Evolutionary conservation across 1,140 invertebrate species (phyloP), one percentile per base, ranked within the genome.

Genomic region (Drosophila arawakana): DNA sequence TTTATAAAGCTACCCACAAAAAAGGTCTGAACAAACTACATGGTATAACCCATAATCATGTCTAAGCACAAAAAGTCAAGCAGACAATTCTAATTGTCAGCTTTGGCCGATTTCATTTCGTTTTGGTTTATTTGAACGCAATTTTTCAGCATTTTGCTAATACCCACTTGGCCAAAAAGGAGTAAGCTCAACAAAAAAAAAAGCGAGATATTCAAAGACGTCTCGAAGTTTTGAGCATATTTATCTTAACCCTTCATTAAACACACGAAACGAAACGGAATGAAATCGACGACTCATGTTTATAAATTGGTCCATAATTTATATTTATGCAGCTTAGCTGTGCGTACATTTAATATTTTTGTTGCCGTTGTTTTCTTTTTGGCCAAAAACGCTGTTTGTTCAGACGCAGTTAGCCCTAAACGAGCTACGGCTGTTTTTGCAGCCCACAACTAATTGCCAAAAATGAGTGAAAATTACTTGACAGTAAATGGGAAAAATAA

Each of bases 301-400:
- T 91, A 91, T 91, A 91, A 90, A 91, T 91, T 91, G 88, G 88
- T 91, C 88, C 81, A 88, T 91, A 91, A 91, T 91, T 91, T 91
- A 46, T 91, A 91, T 91, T 91, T 91, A 70, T 84, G 77, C 82
- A 91, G 88, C 88, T 84, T 78, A 59, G 49, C 39, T 54, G 21
- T 34, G 54, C 35, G 49, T 52, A 46, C 35, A 43, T 75, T 43
- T 75, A 35, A 46, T 69, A 43, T 57, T 44, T 15, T 25, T 69
- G 41, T 73, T 73, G n/a, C 50, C 35, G 15, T 63, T 75, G 49
- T 63, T 73, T 52, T 50, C 6, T 9, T 54, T 44, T 52, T 25
- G 21, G 47, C 61, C 35, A 43, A 52, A 21, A 34, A 6, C 15
- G 5, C 39, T 74, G 13, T 74, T 74, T 74, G 34, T 25, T 15